Evolutionary conservation across 2,888 invertebrate species (phyloP).

Genomic region (Zygogramma bicolorata): DNA sequence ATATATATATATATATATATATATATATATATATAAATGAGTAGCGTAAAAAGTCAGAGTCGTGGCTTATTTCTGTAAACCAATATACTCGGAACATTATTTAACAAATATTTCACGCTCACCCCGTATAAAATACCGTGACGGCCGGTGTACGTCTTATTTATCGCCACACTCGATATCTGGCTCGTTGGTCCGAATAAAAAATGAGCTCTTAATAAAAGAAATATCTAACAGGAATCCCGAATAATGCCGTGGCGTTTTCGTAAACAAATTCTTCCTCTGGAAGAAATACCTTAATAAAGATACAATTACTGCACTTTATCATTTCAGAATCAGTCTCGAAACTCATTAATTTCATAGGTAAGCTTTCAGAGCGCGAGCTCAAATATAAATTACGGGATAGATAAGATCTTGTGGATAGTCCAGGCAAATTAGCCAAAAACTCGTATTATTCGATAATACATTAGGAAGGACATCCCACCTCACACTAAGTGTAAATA

Average conservation of each 20-base stretch:
- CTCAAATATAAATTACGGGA: conserved; percentile 51
- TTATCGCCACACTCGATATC: conserved; percentile 24
- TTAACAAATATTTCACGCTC: too few species aligned
- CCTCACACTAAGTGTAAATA: too few species aligned
- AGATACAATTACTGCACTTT: conserved; percentile 63
- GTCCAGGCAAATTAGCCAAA: not conserved
- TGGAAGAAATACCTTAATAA: conserved; percentile 60
- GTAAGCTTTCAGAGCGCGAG: conserved; percentile 62
- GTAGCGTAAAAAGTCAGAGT: too few species aligned
- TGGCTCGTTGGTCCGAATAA: conserved; percentile 30
- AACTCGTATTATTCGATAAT: too few species aligned
- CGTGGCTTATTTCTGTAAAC: too few species aligned
- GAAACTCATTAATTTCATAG: conserved; percentile 63
- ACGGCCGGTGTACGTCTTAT: conserved; percentile 12
- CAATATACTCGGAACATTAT: too few species aligned
- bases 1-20: too few species aligned
- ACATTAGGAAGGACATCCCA: not conserved
- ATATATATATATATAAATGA: too few species aligned
- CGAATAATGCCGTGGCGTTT: conserved; percentile 45
- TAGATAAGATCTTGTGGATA: conserved; percentile 51
- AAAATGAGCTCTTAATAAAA: conserved; percentile 41
- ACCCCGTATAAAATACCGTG: not conserved
- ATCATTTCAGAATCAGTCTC: conserved; percentile 63
- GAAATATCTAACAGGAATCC: conserved; percentile 49
- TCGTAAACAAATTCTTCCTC: conserved; percentile 49